These are phyloP conservation scores for Aphelenchoides besseyi DNA, from an alignment of 1,140 invertebrate species.

Conservation along the genomic window DNA sequence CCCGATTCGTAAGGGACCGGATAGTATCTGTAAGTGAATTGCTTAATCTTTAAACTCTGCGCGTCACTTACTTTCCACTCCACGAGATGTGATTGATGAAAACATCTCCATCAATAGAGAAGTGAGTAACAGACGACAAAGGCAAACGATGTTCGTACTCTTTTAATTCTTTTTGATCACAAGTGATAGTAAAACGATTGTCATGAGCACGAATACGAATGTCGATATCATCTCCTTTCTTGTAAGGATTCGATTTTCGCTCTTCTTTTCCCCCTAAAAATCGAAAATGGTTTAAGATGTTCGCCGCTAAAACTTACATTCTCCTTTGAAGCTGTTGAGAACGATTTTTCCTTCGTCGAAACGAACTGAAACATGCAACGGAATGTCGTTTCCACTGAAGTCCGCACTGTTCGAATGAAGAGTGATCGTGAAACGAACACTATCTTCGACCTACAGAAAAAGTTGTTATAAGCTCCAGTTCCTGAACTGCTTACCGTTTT, in stretches of 20 bases:
- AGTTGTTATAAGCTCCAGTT: neutral
- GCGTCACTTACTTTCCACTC: conserved; percentile 57
- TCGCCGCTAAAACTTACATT: conserved; percentile 28
- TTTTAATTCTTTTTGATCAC: conserved; percentile 58
- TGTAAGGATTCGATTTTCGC: conserved; percentile 60
- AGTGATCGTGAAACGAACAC: conserved; percentile 55
- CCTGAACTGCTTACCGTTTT: conserved; percentile 39
- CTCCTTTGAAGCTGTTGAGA: conserved; percentile 60
- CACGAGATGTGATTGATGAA: conserved; percentile 52
- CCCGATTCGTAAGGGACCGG: conserved; percentile 61
- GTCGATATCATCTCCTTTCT: conserved; percentile 59
- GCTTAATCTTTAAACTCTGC: conserved; percentile 12
- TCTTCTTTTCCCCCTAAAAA: conserved; percentile 55
- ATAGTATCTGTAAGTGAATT: conserved; percentile 42
- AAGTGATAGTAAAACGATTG: conserved; percentile 54
- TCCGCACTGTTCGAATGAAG: conserved; percentile 52
- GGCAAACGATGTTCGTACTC: conserved; percentile 57
- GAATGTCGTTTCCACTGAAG: conserved; percentile 60
- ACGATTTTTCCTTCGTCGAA: conserved; percentile 60
- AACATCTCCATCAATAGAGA: conserved; percentile 56
- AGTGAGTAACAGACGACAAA: conserved; percentile 53
- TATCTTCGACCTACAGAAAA: conserved; percentile 36
- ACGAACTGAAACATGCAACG: conserved; percentile 56
- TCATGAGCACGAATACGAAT: conserved; percentile 58
- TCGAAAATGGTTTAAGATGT: neutral